Conservation (phyloP, 2,797 vertebrate species). For the Eulemur coronatus region DNA sequence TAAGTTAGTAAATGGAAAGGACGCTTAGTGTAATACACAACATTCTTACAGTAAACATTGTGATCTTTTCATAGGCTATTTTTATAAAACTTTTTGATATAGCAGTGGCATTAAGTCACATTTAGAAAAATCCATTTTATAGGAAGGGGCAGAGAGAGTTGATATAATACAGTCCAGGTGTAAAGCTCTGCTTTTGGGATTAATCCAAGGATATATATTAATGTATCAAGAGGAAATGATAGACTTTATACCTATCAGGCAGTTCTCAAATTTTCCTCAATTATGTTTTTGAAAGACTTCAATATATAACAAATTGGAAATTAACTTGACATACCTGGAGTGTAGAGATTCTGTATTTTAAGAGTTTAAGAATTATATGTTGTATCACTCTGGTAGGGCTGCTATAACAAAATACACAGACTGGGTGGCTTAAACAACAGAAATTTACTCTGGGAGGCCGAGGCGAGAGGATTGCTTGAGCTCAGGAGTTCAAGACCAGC, state of each 20-base stretch:
- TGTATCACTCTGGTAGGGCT: background rate
- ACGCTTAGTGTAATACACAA: background rate
- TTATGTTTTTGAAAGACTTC: constrained; percentile 18
- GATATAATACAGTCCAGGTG: background rate
- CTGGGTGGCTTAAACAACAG: background rate
- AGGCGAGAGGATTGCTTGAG: background rate
- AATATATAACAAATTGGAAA: background rate
- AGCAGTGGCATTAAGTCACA: background rate
- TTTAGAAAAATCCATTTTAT: constrained; percentile 3
- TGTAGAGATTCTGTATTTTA: background rate
- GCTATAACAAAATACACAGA: background rate
- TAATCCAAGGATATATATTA: background rate
- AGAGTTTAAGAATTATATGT: background rate
- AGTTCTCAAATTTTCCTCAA: background rate
- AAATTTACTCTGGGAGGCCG: background rate
- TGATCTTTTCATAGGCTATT: background rate
- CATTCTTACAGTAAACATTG: background rate
- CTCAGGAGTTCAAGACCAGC: background rate
- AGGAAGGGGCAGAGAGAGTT: background rate
- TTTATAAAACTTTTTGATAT: background rate
- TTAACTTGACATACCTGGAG: background rate
- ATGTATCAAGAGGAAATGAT: background rate
- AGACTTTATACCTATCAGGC: background rate
- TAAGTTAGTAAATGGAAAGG: background rate
- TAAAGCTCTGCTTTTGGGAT: background rate